Percentiles rank a stretch among this genome's conserved stretches.
These are phyloP conservation scores for Himalopsyche kuldschensis DNA, from an alignment of 2,888 invertebrate species.

Conservation along the genomic window DNA sequence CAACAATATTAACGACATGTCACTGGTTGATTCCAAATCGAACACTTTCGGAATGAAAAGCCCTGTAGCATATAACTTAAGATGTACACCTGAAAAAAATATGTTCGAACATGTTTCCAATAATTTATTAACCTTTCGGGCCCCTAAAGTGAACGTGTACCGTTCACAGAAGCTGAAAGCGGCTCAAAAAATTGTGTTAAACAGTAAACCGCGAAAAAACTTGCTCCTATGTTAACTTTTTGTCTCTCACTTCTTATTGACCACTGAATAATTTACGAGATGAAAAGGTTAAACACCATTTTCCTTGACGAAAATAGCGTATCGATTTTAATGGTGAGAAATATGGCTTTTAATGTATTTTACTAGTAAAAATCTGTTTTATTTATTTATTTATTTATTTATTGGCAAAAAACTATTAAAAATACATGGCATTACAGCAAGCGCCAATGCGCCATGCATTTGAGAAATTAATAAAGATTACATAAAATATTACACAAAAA, in stretches of 20 bases:
- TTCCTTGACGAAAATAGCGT: not conserved
- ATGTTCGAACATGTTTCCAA: conserved; percentile 20
- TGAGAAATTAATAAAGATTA: no score
- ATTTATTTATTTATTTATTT: no score
- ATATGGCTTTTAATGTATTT: not conserved
- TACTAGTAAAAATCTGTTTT: no score
- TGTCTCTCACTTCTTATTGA: not conserved
- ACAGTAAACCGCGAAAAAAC: not conserved
- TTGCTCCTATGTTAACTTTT: not conserved
- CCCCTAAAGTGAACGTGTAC: not conserved
- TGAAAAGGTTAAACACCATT: not conserved
- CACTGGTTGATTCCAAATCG: not conserved
- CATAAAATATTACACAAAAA: no score
- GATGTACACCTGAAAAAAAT: conserved; percentile 16
- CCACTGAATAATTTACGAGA: not conserved
- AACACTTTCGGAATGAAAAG: not conserved
- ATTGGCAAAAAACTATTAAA: no score
- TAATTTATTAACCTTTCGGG: conserved; percentile 13
- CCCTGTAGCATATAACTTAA: conserved; percentile 13
- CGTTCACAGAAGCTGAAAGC: conserved; percentile 21
- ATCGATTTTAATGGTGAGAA: not conserved
- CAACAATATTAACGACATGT: not conserved
- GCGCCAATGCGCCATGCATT: no score
- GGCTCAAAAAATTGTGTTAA: not conserved
- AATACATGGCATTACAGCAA: no score